These are phyloP conservation scores for Oncorhynchus tshawytscha DNA, from an alignment of 2,113 vertebrate species.

Conservation along the genomic window DNA sequence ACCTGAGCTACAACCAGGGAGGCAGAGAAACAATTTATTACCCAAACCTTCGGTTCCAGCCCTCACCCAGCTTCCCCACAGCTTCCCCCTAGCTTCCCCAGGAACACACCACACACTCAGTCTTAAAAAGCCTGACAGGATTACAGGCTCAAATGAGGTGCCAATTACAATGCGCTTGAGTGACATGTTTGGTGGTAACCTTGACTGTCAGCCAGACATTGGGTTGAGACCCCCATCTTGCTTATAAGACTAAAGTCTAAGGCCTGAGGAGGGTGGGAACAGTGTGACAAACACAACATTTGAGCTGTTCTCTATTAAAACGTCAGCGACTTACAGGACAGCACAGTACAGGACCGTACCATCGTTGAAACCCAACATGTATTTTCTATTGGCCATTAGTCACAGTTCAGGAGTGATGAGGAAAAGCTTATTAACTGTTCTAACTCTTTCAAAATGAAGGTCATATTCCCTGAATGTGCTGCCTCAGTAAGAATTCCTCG, in stretches of 20 bases:
- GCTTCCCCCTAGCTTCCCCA: not conserved
- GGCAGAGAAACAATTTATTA: constrained; percentile 7
- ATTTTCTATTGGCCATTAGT: constrained; percentile 34
- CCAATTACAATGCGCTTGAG: constrained; percentile 58
- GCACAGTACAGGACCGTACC: not conserved
- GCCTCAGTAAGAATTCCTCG: constrained; percentile 38
- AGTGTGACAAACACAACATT: constrained; percentile 30
- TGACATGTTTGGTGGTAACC: constrained; percentile 60
- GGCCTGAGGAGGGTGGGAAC: constrained; percentile 38
- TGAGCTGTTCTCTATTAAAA: not conserved
- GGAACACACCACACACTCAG: constrained; percentile 11
- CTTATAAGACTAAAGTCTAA: constrained; percentile 24
- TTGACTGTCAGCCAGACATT: constrained; percentile 59
- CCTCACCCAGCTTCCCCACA: not conserved
- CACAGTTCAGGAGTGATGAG: constrained; percentile 18
- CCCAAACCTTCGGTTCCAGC: not conserved
- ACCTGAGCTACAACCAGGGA: not conserved
- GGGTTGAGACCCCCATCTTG: constrained; percentile 61
- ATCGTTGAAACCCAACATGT: constrained; percentile 30
- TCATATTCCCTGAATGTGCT: constrained; percentile 34
- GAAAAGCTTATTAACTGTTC: constrained; percentile 45
- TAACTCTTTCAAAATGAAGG: constrained; percentile 48
- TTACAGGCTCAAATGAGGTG: constrained; percentile 65
- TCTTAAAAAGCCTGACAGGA: constrained; percentile 49
- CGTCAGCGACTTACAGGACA: not conserved